phyloP scores from a whole-genome alignment of 2,797 vertebrate species.

The Bucorvus abyssinicus region DNA sequence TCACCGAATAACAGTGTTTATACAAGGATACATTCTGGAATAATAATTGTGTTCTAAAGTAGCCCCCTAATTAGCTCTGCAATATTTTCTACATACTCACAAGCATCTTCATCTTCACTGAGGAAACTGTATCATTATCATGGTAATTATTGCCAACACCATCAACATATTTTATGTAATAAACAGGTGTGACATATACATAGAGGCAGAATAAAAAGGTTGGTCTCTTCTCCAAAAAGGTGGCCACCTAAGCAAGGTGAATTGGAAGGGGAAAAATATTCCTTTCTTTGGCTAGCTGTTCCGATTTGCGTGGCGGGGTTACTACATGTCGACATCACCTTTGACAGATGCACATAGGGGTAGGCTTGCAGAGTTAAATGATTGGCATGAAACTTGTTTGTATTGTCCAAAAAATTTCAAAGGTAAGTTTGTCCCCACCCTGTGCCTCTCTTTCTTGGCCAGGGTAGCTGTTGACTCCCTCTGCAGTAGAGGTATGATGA shows the following conservation, averaged over 20 bases:
- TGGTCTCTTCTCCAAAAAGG: not conserved
- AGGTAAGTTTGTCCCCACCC: not conserved
- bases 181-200: not conserved
- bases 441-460: not conserved
- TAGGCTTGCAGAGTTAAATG: not conserved
- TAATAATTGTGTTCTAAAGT: not conserved
- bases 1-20: not conserved
- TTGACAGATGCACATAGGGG: not conserved
- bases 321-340: not conserved
- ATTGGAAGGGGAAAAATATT: not conserved
- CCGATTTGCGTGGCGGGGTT: not conserved
- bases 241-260: not conserved
- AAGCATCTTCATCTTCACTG: not conserved
- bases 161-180: not conserved
- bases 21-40: not conserved
- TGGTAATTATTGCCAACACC: not conserved
- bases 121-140: not conserved
- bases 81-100: not conserved
- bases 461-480: not conserved
- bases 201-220: not conserved
- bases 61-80: not conserved
- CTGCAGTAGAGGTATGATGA: not conserved
- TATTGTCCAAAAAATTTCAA: not conserved
- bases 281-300: not conserved
- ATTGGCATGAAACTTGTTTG: not conserved